Conservation (phyloP, 2,113 vertebrate species). For the Stomatorhinus ivindoensis region DNA sequence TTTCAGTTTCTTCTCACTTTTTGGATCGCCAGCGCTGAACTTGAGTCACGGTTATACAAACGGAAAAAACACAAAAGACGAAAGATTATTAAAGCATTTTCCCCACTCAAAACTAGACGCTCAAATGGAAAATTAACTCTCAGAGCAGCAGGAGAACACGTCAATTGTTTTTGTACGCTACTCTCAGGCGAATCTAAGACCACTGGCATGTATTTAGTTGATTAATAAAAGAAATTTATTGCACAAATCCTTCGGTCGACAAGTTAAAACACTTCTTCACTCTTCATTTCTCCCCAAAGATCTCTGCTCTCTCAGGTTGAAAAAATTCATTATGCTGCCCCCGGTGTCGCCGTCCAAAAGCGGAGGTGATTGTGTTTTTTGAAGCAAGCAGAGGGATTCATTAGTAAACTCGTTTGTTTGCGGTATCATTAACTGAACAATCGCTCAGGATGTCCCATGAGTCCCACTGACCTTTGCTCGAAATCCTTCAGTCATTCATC, state of each 20-base stretch:
- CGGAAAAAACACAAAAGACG: background rate
- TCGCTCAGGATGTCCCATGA: constrained; percentile 74
- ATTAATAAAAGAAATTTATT: constrained; percentile 80
- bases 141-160: constrained; percentile 3
- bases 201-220: constrained; percentile 53
- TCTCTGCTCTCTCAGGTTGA: constrained; percentile 74
- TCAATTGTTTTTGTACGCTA: constrained; percentile 24
- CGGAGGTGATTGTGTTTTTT: constrained; percentile 68
- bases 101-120: background rate
- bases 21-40: background rate
- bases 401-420: constrained; percentile 79
- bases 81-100: constrained; percentile 4
- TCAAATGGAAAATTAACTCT: constrained; percentile 16
- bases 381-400: constrained; percentile 63
- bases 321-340: constrained; percentile 75
- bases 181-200: constrained; percentile 36
- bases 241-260: constrained; percentile 65
- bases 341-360: constrained; percentile 66
- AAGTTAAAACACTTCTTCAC: constrained; percentile 71
- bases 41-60: background rate
- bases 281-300: constrained; percentile 74
- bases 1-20: background rate
- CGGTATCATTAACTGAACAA: constrained; percentile 84
- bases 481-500: constrained; percentile 83
- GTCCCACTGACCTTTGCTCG: constrained; percentile 77